A percentile compares a stretch with the other conserved stretches of the same genome.
Conservation (phyloP, 1,140 invertebrate species). For the Cylas formicarius region DNA sequence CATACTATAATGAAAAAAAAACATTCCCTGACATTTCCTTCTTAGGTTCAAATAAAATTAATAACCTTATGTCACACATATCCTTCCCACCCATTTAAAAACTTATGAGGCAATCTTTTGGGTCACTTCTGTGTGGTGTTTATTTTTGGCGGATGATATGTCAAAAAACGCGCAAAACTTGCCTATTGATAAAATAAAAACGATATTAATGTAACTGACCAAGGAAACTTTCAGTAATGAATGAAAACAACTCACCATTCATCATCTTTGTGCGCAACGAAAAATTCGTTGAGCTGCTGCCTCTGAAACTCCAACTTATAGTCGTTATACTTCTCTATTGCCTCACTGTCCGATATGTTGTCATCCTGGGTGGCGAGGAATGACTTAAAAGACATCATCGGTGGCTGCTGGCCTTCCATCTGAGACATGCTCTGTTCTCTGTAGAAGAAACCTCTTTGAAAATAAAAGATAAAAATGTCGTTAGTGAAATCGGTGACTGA, state of each 20-base stretch:
- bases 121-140: constrained; percentile 3
- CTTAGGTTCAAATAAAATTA: too few species aligned
- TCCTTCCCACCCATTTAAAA: too few species aligned
- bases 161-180: constrained; percentile 5
- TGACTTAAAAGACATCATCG: constrained; percentile 96
- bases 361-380: constrained; percentile 96
- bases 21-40: too few species aligned
- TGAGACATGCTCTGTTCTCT: constrained; percentile 30
- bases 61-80: too few species aligned
- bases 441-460: constrained; percentile 37
- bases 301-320: constrained; percentile 96
- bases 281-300: constrained; percentile 97
- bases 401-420: constrained; percentile 66
- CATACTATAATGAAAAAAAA: too few species aligned
- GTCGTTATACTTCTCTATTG: constrained; percentile 95
- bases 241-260: constrained; percentile 79
- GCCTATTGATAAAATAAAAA: too few species aligned
- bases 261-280: constrained; percentile 97
- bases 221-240: too few species aligned
- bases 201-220: too few species aligned
- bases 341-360: constrained; percentile 93
- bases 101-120: too few species aligned
- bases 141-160: background rate
- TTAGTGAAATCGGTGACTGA: constrained; percentile 10
- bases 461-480: constrained; percentile 11